Conservation (phyloP, 2,888 invertebrate genomes). For the Drosophila planitibia region DNA sequence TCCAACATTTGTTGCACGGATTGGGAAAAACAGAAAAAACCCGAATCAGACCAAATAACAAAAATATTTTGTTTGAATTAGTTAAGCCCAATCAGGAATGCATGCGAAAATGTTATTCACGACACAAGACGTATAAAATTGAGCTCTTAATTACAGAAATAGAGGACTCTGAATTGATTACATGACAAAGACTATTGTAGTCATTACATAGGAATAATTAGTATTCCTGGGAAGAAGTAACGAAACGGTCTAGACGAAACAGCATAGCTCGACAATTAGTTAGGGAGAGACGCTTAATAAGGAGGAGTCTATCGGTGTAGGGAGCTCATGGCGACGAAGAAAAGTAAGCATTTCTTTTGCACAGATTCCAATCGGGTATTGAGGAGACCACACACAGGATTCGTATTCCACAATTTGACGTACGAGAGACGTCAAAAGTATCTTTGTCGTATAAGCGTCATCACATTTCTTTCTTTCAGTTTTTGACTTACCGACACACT, state of each 20-base stretch:
- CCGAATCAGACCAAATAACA: not conserved
- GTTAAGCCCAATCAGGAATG: not conserved
- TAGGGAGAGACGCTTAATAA: not conserved
- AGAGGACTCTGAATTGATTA: not conserved
- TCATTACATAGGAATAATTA: not conserved
- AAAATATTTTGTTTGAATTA: not conserved
- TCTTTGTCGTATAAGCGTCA: too few relatives aligned
- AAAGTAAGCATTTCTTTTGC: not conserved
- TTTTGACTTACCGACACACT: not conserved
- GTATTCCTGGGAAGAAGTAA: not conserved
- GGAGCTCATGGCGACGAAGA: not conserved
- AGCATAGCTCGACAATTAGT: not conserved
- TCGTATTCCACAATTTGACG: not conserved
- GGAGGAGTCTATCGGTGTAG: not conserved
- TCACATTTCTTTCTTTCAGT: not conserved
- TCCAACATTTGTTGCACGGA: not conserved
- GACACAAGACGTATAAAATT: not conserved
- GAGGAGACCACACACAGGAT: not conserved
- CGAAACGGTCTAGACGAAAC: not conserved
- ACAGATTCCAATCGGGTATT: not conserved
- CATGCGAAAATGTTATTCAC: not conserved
- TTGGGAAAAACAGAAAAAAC: not conserved
- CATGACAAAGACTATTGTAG: not conserved
- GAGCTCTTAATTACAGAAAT: not conserved
- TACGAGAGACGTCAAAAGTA: not conserved